Evolutionary conservation across 2,113 vertebrate species (phyloP).

Genomic region (Scopus umbretta): DNA sequence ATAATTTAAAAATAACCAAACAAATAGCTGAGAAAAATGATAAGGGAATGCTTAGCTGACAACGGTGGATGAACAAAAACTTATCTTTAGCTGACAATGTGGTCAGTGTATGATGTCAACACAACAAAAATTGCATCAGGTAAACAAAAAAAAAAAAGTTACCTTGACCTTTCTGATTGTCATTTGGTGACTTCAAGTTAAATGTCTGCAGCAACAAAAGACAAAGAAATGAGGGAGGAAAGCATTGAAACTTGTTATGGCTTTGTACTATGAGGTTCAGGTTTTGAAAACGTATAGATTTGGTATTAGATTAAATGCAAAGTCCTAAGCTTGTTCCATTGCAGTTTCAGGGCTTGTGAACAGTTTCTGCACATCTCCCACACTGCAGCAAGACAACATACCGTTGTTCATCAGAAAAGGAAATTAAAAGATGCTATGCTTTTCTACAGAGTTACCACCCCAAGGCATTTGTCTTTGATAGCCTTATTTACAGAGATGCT

Average conservation of each 20-base stretch:
- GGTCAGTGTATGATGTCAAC: not conserved
- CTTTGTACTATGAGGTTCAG: not conserved
- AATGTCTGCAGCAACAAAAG: not conserved
- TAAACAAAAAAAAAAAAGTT: not conserved
- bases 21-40: slow-evolving; percentile 31
- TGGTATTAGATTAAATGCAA: not conserved
- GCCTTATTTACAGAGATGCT: not conserved
- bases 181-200: not conserved
- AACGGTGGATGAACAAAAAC: slow-evolving; percentile 20
- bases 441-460: not conserved
- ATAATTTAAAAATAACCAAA: slow-evolving; percentile 49
- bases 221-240: not conserved
- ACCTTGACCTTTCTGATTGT: not conserved
- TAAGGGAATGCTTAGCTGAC: slow-evolving; percentile 30
- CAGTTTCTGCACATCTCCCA: not conserved
- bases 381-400: not conserved
- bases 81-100: slow-evolving; percentile 18
- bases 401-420: not conserved
- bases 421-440: not conserved
- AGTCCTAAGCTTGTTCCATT: not conserved
- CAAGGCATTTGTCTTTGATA: not conserved
- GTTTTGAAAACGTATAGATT: not conserved
- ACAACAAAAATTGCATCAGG: not conserved
- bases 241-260: not conserved
- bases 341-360: not conserved